These are phyloP conservation scores for Deroptyus accipitrinus DNA, from an alignment of 2,113 vertebrate genomes.

Conservation along the genomic window DNA sequence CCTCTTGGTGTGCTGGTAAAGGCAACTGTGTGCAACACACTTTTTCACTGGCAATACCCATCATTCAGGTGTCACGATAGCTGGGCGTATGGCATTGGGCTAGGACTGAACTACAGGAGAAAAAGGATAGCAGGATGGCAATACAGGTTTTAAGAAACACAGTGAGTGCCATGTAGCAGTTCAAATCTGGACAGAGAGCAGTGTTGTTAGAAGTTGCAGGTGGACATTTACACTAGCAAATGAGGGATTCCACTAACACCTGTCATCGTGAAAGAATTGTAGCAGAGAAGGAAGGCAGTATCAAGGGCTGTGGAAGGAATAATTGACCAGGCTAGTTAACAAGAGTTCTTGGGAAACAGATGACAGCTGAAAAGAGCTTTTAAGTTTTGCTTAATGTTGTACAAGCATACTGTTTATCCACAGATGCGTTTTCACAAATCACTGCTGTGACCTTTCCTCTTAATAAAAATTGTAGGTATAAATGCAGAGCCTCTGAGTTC, in stretches of 20 bases:
- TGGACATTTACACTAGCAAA: background rate
- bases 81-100: background rate
- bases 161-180: background rate
- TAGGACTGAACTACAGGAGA: background rate
- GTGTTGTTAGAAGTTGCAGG: background rate
- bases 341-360: background rate
- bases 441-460: background rate
- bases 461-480: background rate
- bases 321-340: background rate
- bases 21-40: background rate
- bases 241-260: background rate
- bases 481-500: background rate
- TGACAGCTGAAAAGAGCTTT: background rate
- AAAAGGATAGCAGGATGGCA: background rate
- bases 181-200: background rate
- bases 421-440: background rate
- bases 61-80: background rate
- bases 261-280: background rate
- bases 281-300: background rate
- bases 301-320: background rate
- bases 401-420: background rate
- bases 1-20: background rate
- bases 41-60: background rate
- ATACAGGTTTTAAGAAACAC: background rate
- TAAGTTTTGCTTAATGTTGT: background rate